Percentiles rank a stretch among this genome's conserved stretches.
phyloP scores from a whole-genome alignment of 2,113 vertebrate species.

The Cinclus mexicanus region DNA sequence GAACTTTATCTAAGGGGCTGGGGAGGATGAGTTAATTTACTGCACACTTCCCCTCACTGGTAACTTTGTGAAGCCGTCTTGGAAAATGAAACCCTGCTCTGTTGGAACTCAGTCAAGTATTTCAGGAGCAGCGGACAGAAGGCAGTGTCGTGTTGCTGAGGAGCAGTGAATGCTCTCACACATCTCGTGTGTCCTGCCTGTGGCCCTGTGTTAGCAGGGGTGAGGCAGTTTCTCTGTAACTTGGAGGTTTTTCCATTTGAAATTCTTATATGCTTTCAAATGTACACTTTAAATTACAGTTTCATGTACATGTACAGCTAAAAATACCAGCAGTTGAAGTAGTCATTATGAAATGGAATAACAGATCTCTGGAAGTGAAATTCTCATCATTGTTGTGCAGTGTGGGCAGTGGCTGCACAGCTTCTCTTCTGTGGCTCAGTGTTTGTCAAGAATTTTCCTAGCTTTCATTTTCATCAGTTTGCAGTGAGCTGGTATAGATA shows the following conservation, averaged over 20 bases:
- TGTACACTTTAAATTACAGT: background rate
- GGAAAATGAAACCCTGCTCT: slow-evolving; percentile 32
- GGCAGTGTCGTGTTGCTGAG: background rate
- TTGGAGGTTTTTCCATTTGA: background rate
- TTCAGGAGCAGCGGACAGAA: background rate
- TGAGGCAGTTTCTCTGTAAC: background rate
- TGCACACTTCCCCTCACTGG: background rate
- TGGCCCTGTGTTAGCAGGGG: background rate
- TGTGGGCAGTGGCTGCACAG: background rate
- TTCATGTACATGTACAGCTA: background rate
- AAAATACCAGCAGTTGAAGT: background rate
- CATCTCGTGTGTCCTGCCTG: background rate
- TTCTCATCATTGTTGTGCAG: background rate
- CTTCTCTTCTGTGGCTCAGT: background rate
- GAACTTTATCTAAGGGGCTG: background rate
- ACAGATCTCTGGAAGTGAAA: background rate
- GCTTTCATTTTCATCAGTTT: background rate
- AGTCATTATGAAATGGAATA: background rate
- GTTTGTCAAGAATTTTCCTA: background rate
- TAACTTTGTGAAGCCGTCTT: background rate
- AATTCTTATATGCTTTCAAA: background rate
- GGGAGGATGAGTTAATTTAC: background rate
- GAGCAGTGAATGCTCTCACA: background rate
- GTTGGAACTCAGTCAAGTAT: slow-evolving; percentile 20
- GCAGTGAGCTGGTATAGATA: background rate